Evolutionary conservation across 1,140 invertebrate species (phyloP).

Genomic region (Caenorhabditis briggsae): DNA sequence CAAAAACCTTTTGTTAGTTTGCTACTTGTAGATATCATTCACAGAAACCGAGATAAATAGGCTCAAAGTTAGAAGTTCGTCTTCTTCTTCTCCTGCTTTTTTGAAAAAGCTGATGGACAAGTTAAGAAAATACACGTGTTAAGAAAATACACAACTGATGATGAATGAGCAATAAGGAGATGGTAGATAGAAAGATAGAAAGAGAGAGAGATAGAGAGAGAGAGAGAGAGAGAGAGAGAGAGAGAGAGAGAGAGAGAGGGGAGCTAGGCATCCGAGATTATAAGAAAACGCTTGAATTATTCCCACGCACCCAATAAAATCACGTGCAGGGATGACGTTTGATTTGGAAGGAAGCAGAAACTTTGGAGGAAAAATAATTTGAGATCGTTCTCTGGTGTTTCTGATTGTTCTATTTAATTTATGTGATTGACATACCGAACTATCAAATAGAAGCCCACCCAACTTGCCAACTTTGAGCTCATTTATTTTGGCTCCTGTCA

Average conservation of each 20-base stretch:
- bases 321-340: slow-evolving; percentile 25
- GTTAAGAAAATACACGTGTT: slow-evolving; percentile 9
- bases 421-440: too few species aligned
- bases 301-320: slow-evolving; percentile 17
- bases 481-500: too few species aligned
- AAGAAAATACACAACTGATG: slow-evolving; percentile 28
- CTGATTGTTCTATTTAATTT: background rate
- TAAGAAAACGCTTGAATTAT: background rate
- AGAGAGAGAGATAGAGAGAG: background rate
- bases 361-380: background rate
- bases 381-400: background rate
- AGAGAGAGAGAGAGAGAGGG: background rate
- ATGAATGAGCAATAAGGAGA: slow-evolving; percentile 42
- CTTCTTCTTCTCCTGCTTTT: too few species aligned
- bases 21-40: too few species aligned
- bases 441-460: too few species aligned
- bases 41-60: too few species aligned
- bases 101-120: too few species aligned
- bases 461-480: too few species aligned
- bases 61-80: too few species aligned
- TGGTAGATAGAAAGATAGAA: background rate
- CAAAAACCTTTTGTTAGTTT: too few species aligned
- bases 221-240: background rate
- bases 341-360: background rate
- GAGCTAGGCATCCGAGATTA: background rate